phyloP scores from a whole-genome alignment of 1,140 invertebrate species.

The Brachionus sp. region DNA sequence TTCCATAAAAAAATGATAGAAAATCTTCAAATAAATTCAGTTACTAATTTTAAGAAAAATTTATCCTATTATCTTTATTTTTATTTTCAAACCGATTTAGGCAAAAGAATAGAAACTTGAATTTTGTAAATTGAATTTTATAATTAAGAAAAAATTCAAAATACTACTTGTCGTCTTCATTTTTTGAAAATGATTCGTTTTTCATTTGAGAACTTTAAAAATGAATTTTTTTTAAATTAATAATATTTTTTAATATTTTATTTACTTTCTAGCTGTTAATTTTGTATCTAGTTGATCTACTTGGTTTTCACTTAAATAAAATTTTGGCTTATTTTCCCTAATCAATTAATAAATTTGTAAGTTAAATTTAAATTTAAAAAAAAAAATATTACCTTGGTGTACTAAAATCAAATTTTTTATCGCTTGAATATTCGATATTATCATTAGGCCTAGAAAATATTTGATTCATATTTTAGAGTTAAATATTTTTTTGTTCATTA shows the following conservation, averaged over 20 bases:
- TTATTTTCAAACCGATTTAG: no score
- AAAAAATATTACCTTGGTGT: neutral
- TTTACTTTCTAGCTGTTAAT: neutral
- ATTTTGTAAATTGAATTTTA: neutral
- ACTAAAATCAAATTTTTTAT: neutral
- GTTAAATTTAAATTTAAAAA: neutral
- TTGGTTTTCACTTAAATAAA: neutral
- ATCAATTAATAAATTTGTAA: neutral
- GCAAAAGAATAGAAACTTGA: no score
- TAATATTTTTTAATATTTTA: neutral
- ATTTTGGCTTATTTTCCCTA: neutral
- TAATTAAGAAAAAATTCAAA: neutral
- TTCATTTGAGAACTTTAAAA: neutral
- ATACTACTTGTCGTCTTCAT: neutral
- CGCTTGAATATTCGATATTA: neutral
- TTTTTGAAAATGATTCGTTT: neutral
- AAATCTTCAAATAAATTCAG: no score
- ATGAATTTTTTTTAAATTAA: neutral
- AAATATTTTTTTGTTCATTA: neutral
- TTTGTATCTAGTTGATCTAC: neutral
- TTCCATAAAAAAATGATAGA: no score
- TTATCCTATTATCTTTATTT: no score
- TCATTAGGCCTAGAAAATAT: neutral
- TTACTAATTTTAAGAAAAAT: no score
- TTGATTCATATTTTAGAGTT: neutral